These are phyloP conservation scores for Orthonyx spaldingii DNA, from an alignment of 2,113 vertebrate species.

Conservation along the genomic window DNA sequence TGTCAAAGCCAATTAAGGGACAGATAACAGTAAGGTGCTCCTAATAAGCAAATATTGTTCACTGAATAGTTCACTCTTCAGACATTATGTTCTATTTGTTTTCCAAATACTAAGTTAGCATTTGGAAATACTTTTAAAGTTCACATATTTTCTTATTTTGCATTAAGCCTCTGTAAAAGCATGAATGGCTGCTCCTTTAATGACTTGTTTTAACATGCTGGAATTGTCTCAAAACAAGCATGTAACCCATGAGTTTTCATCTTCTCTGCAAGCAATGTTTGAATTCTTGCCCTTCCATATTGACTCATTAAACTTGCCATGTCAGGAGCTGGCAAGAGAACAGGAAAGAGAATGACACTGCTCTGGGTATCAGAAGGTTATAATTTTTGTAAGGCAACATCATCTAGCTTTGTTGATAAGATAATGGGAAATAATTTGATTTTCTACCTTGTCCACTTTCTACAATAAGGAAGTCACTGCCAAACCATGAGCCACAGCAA, in stretches of 20 bases:
- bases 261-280: neutral
- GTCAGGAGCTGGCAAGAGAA: neutral
- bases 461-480: neutral
- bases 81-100: neutral
- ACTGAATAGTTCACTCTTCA: neutral
- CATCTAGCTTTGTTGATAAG: neutral
- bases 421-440: neutral
- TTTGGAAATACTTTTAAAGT: neutral
- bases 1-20: neutral
- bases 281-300: conserved; percentile 6
- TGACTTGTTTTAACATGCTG: neutral
- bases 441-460: neutral
- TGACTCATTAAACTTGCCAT: neutral
- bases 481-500: neutral
- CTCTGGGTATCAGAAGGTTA: neutral
- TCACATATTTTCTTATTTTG: neutral
- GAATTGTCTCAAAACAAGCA: neutral
- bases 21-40: neutral
- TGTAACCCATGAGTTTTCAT: neutral
- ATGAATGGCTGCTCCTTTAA: neutral
- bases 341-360: neutral
- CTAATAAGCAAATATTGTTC: neutral
- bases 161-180: neutral
- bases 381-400: neutral
- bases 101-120: neutral